Evolutionary conservation across 1,140 invertebrate genomes (phyloP).

Genomic region (Drosophila tsacasi): DNA sequence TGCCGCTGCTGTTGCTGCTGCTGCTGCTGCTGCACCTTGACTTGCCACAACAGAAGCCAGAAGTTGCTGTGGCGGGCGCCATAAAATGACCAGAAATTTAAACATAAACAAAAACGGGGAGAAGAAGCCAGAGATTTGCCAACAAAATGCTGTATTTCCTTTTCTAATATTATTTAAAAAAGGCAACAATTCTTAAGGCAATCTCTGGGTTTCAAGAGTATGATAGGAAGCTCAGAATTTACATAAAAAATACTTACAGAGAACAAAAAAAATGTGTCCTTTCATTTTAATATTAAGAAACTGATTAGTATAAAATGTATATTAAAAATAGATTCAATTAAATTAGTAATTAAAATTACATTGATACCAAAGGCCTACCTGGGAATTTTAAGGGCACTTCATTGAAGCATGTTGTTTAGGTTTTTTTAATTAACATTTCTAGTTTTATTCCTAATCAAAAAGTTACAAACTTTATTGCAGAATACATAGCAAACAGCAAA

Average conservation of each 20-base stretch:
- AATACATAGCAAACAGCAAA: too few species aligned
- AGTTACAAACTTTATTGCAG: too few species aligned
- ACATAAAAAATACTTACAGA: not conserved
- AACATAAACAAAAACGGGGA: slow-evolving; percentile 2
- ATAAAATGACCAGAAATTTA: slow-evolving; percentile 54
- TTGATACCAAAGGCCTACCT: too few species aligned
- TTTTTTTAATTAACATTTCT: too few species aligned
- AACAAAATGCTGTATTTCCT: slow-evolving; percentile 8
- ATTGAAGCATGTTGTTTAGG: too few species aligned
- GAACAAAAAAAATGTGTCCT: too few species aligned
- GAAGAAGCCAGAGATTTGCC: not conserved
- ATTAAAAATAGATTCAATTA: too few species aligned
- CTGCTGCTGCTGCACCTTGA: slow-evolving; percentile 40
- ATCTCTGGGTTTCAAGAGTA: not conserved
- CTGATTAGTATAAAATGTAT: too few species aligned
- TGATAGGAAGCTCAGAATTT: not conserved
- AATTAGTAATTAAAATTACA: too few species aligned
- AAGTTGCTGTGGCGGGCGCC: slow-evolving; percentile 34
- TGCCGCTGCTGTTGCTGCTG: slow-evolving; percentile 24
- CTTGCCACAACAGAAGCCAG: slow-evolving; percentile 22
- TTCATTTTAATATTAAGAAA: too few species aligned
- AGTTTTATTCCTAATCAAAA: too few species aligned
- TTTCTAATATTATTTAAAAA: not conserved
- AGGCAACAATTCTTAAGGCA: not conserved
- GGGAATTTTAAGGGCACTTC: too few species aligned